A percentile compares a stretch with the other conserved stretches of the same genome.
Evolutionary conservation across 2,888 invertebrate genomes (phyloP).

Genomic region (Nomada flava): DNA sequence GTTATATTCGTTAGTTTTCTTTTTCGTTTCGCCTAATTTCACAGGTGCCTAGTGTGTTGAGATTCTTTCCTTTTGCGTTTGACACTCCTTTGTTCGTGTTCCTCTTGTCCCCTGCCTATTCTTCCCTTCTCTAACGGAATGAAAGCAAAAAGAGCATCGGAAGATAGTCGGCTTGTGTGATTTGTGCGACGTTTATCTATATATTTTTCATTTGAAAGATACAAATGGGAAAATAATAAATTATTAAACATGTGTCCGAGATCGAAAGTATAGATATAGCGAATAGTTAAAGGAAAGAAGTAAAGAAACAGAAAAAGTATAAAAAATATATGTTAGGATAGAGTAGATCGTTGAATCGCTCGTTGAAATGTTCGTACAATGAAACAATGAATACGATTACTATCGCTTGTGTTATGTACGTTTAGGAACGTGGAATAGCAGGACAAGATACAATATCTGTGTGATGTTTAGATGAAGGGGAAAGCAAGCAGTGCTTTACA

Average conservation of each 20-base stretch:
- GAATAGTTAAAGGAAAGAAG: slow-evolving; percentile 16
- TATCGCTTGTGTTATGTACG: slow-evolving; percentile 30
- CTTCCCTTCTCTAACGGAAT: background rate
- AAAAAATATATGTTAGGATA: slow-evolving; percentile 46
- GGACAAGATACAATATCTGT: background rate
- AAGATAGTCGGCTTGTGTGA: background rate
- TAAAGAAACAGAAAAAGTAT: slow-evolving; percentile 7
- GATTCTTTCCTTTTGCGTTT: background rate
- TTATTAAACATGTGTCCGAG: slow-evolving; percentile 52
- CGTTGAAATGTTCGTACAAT: slow-evolving; percentile 36
- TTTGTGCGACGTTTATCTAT: background rate
- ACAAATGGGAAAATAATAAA: background rate
- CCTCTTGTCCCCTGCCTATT: slow-evolving; percentile 20
- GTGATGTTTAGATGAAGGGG: slow-evolving; percentile 24
- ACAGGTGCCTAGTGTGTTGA: background rate
- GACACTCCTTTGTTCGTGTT: background rate
- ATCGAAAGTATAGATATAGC: slow-evolving; percentile 71
- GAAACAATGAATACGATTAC: slow-evolving; percentile 27
- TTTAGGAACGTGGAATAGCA: slow-evolving; percentile 7
- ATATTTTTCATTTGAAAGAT: background rate
- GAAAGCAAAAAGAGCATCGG: background rate
- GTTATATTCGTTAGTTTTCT: background rate
- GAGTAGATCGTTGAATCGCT: slow-evolving; percentile 44
- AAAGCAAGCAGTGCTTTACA: slow-evolving; percentile 58
- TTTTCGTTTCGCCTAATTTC: slow-evolving; percentile 13